Conservation (phyloP, 23 tunicate species). For the Clavelina lepadiformis region DNA sequence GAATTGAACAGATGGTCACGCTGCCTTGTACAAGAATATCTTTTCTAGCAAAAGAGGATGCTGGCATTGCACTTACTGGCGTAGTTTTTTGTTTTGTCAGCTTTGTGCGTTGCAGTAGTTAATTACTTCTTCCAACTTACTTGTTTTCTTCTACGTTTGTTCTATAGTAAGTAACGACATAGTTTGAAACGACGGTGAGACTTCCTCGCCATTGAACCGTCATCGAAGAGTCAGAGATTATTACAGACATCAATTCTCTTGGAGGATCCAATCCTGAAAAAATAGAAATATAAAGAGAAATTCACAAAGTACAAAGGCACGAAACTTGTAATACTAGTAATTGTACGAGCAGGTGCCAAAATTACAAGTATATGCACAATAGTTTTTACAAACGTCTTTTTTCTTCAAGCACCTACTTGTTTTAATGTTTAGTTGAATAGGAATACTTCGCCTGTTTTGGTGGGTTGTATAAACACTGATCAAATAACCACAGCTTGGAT, state of each 20-base stretch:
- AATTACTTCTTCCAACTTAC: too few relatives aligned
- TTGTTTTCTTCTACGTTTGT: conserved; percentile 3
- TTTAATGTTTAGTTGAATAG: conserved; percentile 10
- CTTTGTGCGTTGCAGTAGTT: too few relatives aligned
- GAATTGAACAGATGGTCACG: conserved; percentile 15
- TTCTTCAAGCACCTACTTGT: conserved; percentile 31
- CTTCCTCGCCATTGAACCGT: conserved; percentile 23
- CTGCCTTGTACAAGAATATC: conserved; percentile 7
- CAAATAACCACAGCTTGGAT: conserved; percentile 6
- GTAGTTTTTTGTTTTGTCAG: too few relatives aligned
- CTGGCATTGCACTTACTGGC: too few relatives aligned
- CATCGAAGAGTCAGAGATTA: conserved; percentile 15
- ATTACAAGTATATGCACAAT: too few relatives aligned
- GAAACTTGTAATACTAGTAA: too few relatives aligned
- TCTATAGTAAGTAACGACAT: conserved; percentile 22
- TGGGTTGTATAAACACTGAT: conserved; percentile 10
- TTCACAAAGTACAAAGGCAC: too few relatives aligned
- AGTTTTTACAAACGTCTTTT: too few relatives aligned
- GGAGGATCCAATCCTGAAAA: conserved; percentile 22
- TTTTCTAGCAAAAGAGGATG: conserved; percentile 1
- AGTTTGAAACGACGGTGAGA: background rate
- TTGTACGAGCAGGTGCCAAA: too few relatives aligned
- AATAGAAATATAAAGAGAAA: too few relatives aligned
- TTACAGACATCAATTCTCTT: conserved; percentile 15
- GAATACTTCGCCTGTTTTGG: conserved; percentile 10